Evolutionary conservation across 2,888 invertebrate genomes (phyloP).

Genomic region (Heliconius aoede): DNA sequence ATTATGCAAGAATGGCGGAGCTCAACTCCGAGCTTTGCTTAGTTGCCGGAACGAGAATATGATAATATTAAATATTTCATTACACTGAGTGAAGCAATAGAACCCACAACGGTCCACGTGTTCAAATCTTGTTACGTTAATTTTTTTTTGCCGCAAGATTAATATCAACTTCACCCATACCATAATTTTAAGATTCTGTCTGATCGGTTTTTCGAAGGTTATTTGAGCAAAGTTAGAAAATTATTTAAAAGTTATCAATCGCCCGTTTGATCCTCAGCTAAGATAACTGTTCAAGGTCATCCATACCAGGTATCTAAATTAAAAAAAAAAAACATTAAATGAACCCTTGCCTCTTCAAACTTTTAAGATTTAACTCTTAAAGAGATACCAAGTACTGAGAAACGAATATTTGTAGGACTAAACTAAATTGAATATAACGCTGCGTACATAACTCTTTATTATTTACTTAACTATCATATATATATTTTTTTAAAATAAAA

Average conservation of each 20-base stretch:
- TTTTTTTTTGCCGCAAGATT: background rate
- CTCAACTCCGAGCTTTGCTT: no score
- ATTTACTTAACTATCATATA: background rate
- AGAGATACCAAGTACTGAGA: background rate
- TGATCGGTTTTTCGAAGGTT: background rate
- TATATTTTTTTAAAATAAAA: no score
- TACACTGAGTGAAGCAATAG: no score
- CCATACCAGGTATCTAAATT: slow-evolving; percentile 33
- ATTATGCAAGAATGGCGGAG: no score
- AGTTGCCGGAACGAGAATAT: no score
- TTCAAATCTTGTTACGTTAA: background rate
- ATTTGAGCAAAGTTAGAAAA: background rate
- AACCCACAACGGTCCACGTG: background rate
- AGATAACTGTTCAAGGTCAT: slow-evolving; percentile 35
- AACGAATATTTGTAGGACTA: background rate
- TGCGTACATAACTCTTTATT: background rate
- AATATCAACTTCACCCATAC: background rate
- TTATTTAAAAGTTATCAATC: slow-evolving; percentile 18
- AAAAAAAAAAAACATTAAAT: slow-evolving; percentile 35
- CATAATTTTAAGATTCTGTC: background rate
- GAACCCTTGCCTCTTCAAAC: slow-evolving; percentile 17
- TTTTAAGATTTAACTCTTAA: slow-evolving; percentile 25
- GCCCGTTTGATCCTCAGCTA: slow-evolving; percentile 21
- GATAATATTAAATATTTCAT: no score
- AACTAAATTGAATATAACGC: background rate